Evolutionary conservation across 1,140 invertebrate species (phyloP), one percentile per base, ranked within the genome.

Genomic region (Drosophila nigrodunni): DNA sequence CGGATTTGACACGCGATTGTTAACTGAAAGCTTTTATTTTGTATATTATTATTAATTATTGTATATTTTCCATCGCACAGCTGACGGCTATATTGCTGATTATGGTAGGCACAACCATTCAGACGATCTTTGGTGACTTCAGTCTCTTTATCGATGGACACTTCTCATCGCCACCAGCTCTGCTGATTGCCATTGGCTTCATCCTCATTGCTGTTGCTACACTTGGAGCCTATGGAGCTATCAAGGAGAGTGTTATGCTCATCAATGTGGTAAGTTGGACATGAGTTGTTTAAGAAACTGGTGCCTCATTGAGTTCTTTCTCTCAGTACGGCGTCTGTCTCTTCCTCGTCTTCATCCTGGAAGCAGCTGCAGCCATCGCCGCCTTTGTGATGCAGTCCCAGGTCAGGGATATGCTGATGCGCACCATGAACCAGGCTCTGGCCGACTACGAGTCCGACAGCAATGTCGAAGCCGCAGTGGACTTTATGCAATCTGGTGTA

Each of bases 181-280:
- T 97, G 9, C 93, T 97, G 21, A 95, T 97, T 57, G 94, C 95
- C 47, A 95, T 97, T 71, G 97, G 97, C 1, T 93, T 95, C 52
- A 94, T 97, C 21, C 95, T 97, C 77, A 95, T 97, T 58, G 92
- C 96, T 39, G 96, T 97, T 10, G 95, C 96, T 1, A 94, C 96
- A 50, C 95, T 97, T 80, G 97, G 97, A 57, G 97, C 96, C 87
- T 95, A 96, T 74, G 97, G 97, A 8, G 97, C 97, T 1, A 89
- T 97, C 54, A 96, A 95, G 91, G 96, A 97, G 92, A 97, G 96
- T 89, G 95, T 96, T 8, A 96, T 96, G 92, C 94, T 98, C 93
- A 95, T 97, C 18, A 95, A 97, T 78, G 94, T 95, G 80, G 96
- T 97, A 93, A 94, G 95, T 94, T 9, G 66, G 0, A 0, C 6